These are phyloP conservation scores for Istiophorus platypterus DNA, from an alignment of 2,113 vertebrate genomes.

Conservation along the genomic window DNA sequence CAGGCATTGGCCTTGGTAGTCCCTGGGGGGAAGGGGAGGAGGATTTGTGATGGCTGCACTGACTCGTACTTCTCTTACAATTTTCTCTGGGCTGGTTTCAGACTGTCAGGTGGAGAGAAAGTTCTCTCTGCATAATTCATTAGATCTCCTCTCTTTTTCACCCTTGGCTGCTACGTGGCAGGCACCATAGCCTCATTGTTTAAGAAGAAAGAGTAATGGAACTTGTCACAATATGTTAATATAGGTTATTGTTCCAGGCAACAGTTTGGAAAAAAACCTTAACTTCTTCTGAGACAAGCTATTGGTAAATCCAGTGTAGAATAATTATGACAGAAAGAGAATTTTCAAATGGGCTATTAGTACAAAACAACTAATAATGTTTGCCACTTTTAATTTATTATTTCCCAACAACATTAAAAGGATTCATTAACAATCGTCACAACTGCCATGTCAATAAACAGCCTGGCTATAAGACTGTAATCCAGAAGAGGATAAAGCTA, in stretches of 20 bases:
- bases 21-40: slow-evolving; percentile 72
- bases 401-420: slow-evolving; percentile 26
- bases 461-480: slow-evolving; percentile 16
- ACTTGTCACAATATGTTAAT: slow-evolving; percentile 80
- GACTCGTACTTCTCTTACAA: slow-evolving; percentile 82
- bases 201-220: slow-evolving; percentile 77
- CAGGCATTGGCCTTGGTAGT: slow-evolving; percentile 80
- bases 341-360: slow-evolving; percentile 37
- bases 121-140: slow-evolving; percentile 83
- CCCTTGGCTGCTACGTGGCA: slow-evolving; percentile 70
- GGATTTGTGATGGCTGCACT: slow-evolving; percentile 81
- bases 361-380: slow-evolving; percentile 35
- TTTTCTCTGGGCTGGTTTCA: slow-evolving; percentile 80
- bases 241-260: slow-evolving; percentile 74
- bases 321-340: slow-evolving; percentile 49
- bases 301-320: slow-evolving; percentile 22
- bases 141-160: slow-evolving; percentile 76
- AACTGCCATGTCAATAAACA: slow-evolving; percentile 21
- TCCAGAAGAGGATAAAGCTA: slow-evolving; percentile 27
- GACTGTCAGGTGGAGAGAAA: slow-evolving; percentile 78
- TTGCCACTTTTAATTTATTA: slow-evolving; percentile 37
- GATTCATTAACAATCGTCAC: slow-evolving; percentile 34
- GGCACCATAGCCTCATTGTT: slow-evolving; percentile 70
- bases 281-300: slow-evolving; percentile 60
- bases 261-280: slow-evolving; percentile 77